Evolutionary conservation across 2,888 invertebrate genomes (phyloP), one percentile per base, ranked within the genome.

Genomic region (Hemistola chrysoprasaria): DNA sequence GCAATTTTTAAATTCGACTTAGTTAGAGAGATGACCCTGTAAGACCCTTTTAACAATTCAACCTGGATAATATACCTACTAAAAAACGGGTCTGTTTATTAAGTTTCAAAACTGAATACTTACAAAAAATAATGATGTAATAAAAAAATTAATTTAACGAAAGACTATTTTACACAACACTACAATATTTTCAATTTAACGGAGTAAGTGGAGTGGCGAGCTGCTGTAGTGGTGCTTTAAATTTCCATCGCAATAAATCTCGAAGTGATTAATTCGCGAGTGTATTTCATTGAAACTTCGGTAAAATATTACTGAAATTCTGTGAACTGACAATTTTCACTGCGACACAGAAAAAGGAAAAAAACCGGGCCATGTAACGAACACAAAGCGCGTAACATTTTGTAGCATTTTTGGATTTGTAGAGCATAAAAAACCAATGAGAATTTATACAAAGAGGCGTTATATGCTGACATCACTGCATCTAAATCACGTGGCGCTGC

Each of bases 191-290:
- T 36, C 33, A 40, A 40, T 43, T 35, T 44, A 43, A 22, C 34
- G 36, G n/a, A n/a, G n/a, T n/a, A n/a, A 48, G 43, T 39, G 33
- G 36, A 47, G 40, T 38, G 25, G 22, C 25, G 20, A 20, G 24
- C 29, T 35, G 23, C 22, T 22, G 36, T 40, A 45, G 41, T 37
- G 34, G 36, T 30, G 39, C 42, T 43, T 33, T 40, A 30, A 32
- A 37, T 48, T 46, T 49, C 37, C 49, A 39, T 34, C 34, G 40
- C 47, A 44, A 47, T 52, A 52, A 49, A 49, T 47, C 47, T 35
- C 31, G 2, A 10, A 22, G 8, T 29, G 37, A 43, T 46, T 47
- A 47, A 48, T 32, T 37, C 38, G 32, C 29, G 28, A 44, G 29
- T 20, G 35, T 39, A 40, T 49, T 49, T 34, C 31, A 49, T 40